phyloP scores from a whole-genome alignment of 2,888 invertebrate genomes.

The Drosophila kambysellisi region DNA sequence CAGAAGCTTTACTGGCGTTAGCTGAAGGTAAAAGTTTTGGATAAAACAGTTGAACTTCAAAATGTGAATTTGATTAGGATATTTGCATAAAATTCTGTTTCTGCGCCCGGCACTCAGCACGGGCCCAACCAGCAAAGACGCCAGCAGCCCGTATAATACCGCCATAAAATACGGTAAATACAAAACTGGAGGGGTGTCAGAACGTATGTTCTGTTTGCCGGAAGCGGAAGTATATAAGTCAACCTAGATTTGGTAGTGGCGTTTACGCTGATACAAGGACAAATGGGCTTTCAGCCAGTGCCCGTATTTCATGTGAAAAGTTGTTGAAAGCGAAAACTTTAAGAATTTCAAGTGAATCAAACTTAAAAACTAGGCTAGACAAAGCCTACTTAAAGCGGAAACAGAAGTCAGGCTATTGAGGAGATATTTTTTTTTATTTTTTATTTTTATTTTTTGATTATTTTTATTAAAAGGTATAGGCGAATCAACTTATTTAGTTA shows the following conservation, averaged over 20 bases:
- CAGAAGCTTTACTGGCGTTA: conserved; percentile 32
- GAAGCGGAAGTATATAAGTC: conserved; percentile 83
- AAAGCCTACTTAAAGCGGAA: background rate
- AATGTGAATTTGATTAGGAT: conserved; percentile 85
- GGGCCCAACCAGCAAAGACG: conserved; percentile 21
- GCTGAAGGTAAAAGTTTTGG: conserved; percentile 79
- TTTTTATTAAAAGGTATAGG: background rate
- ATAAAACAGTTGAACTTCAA: conserved; percentile 84
- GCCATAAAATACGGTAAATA: conserved; percentile 65
- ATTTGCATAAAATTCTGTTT: conserved; percentile 85
- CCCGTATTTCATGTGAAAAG: conserved; percentile 48
- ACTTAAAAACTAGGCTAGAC: conserved; percentile 12
- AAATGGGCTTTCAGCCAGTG: conserved; percentile 72
- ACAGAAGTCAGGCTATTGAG: background rate
- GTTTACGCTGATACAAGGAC: conserved; percentile 77
- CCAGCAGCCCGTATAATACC: conserved; percentile 45
- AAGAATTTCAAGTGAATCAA: conserved; percentile 25
- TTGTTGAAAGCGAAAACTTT: conserved; percentile 47
- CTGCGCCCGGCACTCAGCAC: conserved; percentile 56
- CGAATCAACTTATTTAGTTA: background rate
- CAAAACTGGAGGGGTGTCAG: conserved; percentile 41
- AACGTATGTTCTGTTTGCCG: conserved; percentile 74
- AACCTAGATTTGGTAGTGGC: conserved; percentile 78
- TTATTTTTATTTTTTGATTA: background rate
- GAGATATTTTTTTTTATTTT: background rate